These are phyloP conservation scores for Euthynnus affinis DNA, from an alignment of 2,797 vertebrate species.

Conservation along the genomic window DNA sequence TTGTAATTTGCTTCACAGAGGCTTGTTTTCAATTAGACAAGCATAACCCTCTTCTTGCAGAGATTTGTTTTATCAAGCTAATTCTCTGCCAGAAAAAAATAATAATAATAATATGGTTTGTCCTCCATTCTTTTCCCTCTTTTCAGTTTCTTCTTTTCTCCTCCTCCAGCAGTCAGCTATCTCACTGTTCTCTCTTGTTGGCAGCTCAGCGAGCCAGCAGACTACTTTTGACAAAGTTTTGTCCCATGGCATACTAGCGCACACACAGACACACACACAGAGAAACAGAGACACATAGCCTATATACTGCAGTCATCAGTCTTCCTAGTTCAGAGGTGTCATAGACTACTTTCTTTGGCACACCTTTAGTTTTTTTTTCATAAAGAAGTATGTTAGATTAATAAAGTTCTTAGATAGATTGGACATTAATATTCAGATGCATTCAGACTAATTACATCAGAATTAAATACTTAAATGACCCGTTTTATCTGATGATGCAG, in stretches of 20 bases:
- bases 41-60: constrained; percentile 11
- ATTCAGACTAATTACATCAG: constrained; percentile 34
- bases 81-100: constrained; percentile 25
- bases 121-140: constrained; percentile 35
- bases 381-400: constrained; percentile 3
- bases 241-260: constrained; percentile 13
- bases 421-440: neutral
- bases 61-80: constrained; percentile 1
- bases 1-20: constrained; percentile 49
- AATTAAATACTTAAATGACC: neutral
- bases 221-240: constrained; percentile 39
- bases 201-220: constrained; percentile 52
- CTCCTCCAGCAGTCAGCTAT: constrained; percentile 29
- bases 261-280: constrained; percentile 9
- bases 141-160: constrained; percentile 22
- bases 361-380: neutral
- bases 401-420: constrained; percentile 15
- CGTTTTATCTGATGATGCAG: constrained; percentile 11
- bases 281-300: neutral
- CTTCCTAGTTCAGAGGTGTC: constrained; percentile 22
- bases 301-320: constrained; percentile 32
- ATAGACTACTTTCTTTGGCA: neutral
- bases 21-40: constrained; percentile 66
- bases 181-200: constrained; percentile 35
- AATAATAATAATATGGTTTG: constrained; percentile 18